These are phyloP conservation scores for Keiferia lycopersicella DNA, from an alignment of 2,888 invertebrate species.

Conservation along the genomic window DNA sequence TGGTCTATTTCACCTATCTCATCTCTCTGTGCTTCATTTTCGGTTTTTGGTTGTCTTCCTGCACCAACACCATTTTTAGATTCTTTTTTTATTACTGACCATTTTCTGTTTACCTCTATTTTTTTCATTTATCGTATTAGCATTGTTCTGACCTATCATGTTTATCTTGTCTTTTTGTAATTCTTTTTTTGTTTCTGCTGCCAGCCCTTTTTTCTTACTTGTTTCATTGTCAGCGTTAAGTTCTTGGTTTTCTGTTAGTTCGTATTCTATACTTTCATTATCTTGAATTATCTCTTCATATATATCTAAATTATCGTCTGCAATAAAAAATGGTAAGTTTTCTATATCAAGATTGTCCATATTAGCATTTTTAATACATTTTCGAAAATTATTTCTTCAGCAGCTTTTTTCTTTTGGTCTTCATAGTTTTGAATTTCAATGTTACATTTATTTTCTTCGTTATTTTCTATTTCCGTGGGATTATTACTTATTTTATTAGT, in stretches of 20 bases:
- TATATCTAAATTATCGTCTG: neutral
- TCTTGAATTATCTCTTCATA: neutral
- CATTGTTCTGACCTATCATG: neutral
- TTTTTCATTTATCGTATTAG: no score
- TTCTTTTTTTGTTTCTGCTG: neutral
- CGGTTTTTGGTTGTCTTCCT: neutral
- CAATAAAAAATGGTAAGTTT: neutral
- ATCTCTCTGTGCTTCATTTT: no score
- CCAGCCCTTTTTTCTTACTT: neutral
- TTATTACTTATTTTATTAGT: neutral
- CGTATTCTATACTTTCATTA: no score
- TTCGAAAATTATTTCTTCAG: neutral
- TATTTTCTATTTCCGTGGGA: neutral
- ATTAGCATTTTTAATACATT: neutral
- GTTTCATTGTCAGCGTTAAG: no score
- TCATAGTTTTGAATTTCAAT: no score
- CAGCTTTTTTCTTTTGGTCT: neutral
- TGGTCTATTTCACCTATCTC: no score
- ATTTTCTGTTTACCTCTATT: neutral
- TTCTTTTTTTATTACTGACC: neutral
- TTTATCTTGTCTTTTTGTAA: neutral
- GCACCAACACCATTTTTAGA: neutral
- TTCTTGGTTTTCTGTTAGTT: no score
- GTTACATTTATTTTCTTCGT: neutral
- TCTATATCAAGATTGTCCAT: neutral